Base-by-base conservation (phyloP, 2,113 vertebrate genomes). In the Rattus norvegicus region DNA sequence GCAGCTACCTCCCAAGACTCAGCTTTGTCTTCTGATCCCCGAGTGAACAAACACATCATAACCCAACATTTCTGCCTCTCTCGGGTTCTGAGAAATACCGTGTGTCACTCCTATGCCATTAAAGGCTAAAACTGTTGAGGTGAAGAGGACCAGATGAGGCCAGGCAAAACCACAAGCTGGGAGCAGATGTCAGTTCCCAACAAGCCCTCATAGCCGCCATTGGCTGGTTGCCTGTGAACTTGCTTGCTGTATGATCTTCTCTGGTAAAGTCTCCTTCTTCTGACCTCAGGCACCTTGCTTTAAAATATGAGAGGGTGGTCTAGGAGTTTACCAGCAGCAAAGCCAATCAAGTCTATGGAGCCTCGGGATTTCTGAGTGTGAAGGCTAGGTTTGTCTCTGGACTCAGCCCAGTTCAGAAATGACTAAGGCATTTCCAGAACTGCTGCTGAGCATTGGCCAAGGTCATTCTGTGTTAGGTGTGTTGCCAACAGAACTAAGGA, bases 361-460 rank as follows among this genome's bases (percentile, higher is more conserved):
- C 14, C 24, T 77, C 47, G 39, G 36, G 63, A 33, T 90, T 94
- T 96, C 39, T 80, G 92, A 91, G 75, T 20, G 95, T 84, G 43
- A 95, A 47, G 69, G 43, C 73, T 59, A 83, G 36, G 76, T 83
- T 85, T 87, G 36, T 81, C 26, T 92, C 76, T 88, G 36, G 65
- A 76, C 65, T 95, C 90, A 91, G 73, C 61, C 67, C 54, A 90
- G 85, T 11, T 94, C 39, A 86, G 67, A 95, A 94, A 77, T 88
- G 70, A 93, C 54, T 43, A 80, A 91, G 33, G 56, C 22, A 73
- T 94, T 88, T 96, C 79, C 30, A 96, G 52, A 96, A 95, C 86
- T 65, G 73, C 30, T 39, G 80, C 61, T 72, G 47, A 39, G 79
- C 4, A 67, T 1, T 93, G 26, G 65, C 87, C 89, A 88, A 76